phyloP scores from a whole-genome alignment of 2,113 vertebrate species.

The Mustelus asterias region DNA sequence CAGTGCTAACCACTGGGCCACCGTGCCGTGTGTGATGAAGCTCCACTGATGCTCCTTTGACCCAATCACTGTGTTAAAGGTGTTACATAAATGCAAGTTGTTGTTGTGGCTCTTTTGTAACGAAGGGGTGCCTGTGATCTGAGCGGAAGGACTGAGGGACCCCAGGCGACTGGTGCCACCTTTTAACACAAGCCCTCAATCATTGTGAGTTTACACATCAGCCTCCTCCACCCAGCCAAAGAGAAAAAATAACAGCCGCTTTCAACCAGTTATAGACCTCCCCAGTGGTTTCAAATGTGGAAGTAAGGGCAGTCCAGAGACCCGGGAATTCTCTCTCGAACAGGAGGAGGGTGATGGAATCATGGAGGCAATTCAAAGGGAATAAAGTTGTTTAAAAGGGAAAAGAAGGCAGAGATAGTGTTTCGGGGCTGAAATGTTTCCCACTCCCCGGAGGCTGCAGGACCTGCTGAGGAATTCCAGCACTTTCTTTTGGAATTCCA shows the following conservation, averaged over 20 bases:
- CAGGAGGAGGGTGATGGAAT: background rate
- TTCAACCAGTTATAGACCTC: background rate
- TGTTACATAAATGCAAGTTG: background rate
- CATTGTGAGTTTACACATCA: background rate
- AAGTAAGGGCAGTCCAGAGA: background rate
- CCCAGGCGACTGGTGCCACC: background rate
- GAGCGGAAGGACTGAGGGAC: background rate
- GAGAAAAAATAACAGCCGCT: background rate
- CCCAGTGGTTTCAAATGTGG: background rate
- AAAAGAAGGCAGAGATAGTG: background rate
- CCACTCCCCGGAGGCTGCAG: background rate
- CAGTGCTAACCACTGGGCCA: too few relatives aligned
- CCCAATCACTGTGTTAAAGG: background rate
- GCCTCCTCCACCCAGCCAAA: background rate
- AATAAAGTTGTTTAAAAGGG: background rate
- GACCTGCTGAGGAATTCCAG: background rate
- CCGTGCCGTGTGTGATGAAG: too few relatives aligned
- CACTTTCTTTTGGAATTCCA: background rate
- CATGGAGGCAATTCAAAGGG: background rate
- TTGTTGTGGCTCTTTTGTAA: background rate
- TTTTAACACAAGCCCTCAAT: background rate
- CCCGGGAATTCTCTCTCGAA: background rate
- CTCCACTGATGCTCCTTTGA: too few relatives aligned
- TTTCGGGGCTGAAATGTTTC: background rate
- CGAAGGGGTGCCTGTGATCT: background rate